Evolutionary conservation across 2,113 vertebrate species (phyloP), one percentile per base, ranked within the genome.

Genomic region (Seriola dumerili): DNA sequence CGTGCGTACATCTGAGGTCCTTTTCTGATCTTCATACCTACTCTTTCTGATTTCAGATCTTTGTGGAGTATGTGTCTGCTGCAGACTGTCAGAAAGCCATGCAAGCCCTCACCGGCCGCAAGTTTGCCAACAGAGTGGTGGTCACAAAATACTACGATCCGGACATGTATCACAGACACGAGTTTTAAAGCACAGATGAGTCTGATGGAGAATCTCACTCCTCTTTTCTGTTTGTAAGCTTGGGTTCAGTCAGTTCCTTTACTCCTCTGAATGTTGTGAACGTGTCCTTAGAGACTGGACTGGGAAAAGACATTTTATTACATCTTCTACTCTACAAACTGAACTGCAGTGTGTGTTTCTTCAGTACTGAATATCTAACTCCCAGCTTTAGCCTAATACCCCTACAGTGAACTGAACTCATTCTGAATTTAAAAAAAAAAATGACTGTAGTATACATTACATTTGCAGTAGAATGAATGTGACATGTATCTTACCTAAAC

Each of bases 61-160:
- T 96, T 40, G 94, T 96, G 80, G 95, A 96, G 88, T 95, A 95
- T 4, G 88, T 93, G 1, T 95, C 95, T 12, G 86, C 95, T 34
- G 91, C 91, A 10, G 95, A 96, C 85, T 96, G 95, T 90, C 95
- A 96, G 92, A 95, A 95, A 87, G 95, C 95, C 88, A 95, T 95
- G 95, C 94, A 95, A 58, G 94, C 95, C 8, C 91, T 95, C 72
- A 96, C 94, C 4, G 95, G 95, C 32, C 94, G 95, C 40, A 95
- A 96, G 89, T 96, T 96, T 58, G 95, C 95, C 82, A 96, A 96
- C 92, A 88, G 95, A 70, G 94, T 96, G 80, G 95, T 96, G 42
- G 95, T 96, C 68, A 96, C 95, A 76, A 95, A 96, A 85, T 96
- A 96, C 92, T 96, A 94, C 29, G 93, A 96, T 44, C 93, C 93